Base-by-base conservation (phyloP, 2,113 vertebrate species). In the Osmerus mordax region DNA sequence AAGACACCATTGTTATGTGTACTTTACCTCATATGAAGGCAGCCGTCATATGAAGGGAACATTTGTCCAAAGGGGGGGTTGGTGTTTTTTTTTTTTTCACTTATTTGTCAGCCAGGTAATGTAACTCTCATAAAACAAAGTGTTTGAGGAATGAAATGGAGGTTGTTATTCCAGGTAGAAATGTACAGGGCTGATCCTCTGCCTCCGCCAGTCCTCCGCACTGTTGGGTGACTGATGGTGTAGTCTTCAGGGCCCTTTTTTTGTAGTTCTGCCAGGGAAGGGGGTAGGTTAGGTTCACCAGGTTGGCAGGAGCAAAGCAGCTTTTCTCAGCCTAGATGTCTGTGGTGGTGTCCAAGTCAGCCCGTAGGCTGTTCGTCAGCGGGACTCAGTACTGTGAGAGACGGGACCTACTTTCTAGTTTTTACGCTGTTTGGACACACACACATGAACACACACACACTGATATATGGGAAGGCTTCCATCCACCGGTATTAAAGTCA, bases 361-460 rank as follows among this genome's bases (percentile, higher is more conserved):
- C 61, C 62, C 11, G 62, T 18, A 12, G 62, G 1, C 19, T 41
- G 29, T 62, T 69, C 82, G 59, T 84, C 83, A 73, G 11, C 13
- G 77, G 75, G 79, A 79, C 73, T 65, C 83, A 77, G 84, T 82
- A 76, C 67, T 85, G 36, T 28, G 80, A 63, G 74, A 81, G 82
- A 76, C 74, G 61, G 4, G 29, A 59, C 70, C 47, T 73, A 66
- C 78, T 76, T 84, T 83, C 81, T 77, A 74, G 72, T 65, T 58
- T 52, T 86, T 88, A 77, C 83, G 71, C 61, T n/a, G 54, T 9
- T 55, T 7, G 3, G 54, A 18, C 18, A 47, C 36, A n/a, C 32
- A 41, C 36, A 36, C 9, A 25, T 25, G 25, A 2, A 15, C 62
- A 21, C 2, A 18, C 32, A 70, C 72, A 83, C 13, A 3, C 3